Evolutionary conservation across 1,140 invertebrate genomes (phyloP).

Genomic region (Bilobella aurantiaca): DNA sequence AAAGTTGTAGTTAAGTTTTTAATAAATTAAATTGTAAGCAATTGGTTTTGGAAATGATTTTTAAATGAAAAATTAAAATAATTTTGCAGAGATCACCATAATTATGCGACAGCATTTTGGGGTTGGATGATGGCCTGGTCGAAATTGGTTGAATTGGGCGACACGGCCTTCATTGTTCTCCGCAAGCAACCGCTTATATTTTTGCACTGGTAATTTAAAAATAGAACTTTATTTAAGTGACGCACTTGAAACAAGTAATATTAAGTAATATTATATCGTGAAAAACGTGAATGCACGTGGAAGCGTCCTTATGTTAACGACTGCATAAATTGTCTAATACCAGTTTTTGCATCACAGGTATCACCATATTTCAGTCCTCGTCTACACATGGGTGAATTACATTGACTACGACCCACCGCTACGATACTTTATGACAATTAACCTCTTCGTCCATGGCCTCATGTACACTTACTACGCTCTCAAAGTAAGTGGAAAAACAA

Average conservation of each 20-base stretch:
- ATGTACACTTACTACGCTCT: constrained; percentile 48
- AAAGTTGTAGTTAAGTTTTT: not conserved
- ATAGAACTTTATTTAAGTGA: not conserved
- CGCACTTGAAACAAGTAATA: no score
- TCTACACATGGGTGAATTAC: constrained; percentile 48
- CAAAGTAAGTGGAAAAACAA: constrained; percentile 35
- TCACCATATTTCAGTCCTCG: constrained; percentile 37
- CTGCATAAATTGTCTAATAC: not conserved
- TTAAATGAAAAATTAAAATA: no score
- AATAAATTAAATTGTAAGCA: not conserved
- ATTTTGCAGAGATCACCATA: constrained; percentile 36
- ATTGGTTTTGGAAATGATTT: no score
- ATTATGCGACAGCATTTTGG: constrained; percentile 44
- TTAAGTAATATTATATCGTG: no score
- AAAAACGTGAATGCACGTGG: no score
- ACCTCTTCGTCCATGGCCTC: constrained; percentile 44
- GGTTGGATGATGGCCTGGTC: constrained; percentile 43
- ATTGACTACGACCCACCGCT: constrained; percentile 41
- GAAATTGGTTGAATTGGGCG: constrained; percentile 44
- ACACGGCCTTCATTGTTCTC: constrained; percentile 51
- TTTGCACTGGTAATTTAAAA: constrained; percentile 46
- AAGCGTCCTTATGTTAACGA: no score
- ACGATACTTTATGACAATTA: constrained; percentile 48
- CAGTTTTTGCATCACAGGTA: constrained; percentile 23
- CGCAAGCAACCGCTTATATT: constrained; percentile 51